Evolutionary conservation across 2,113 vertebrate species (phyloP).

Genomic region (Daphoenositta chrysoptera): DNA sequence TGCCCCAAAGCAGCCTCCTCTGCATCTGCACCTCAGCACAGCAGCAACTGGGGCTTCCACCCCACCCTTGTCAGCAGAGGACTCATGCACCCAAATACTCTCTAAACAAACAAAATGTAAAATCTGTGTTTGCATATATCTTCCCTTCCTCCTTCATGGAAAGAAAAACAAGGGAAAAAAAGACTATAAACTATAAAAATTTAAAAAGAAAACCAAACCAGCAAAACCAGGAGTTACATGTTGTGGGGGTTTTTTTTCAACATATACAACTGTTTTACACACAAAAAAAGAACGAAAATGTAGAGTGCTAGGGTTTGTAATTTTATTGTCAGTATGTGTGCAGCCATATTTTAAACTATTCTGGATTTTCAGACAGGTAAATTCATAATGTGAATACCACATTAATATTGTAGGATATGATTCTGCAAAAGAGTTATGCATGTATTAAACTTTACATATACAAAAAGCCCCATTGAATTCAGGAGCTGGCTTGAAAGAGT

Average conservation of each 20-base stretch:
- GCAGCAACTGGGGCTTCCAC: background rate
- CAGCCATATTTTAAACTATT: background rate
- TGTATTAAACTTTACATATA: slow-evolving; percentile 46
- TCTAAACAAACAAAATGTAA: background rate
- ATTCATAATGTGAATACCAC: slow-evolving; percentile 17
- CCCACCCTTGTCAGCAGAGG: background rate
- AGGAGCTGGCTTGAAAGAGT: slow-evolving; percentile 50
- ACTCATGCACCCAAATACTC: background rate
- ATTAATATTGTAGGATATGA: slow-evolving; percentile 41
- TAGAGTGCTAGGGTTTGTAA: background rate
- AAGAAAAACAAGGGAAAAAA: background rate
- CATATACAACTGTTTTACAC: background rate
- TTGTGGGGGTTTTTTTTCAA: background rate
- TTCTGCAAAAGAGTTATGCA: slow-evolving; percentile 14
- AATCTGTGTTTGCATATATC: background rate
- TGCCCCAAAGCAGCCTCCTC: background rate
- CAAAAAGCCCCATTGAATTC: slow-evolving; percentile 60
- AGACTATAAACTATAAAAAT: background rate
- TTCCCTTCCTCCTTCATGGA: background rate
- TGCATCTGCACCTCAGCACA: background rate
- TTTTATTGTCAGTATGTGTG: background rate
- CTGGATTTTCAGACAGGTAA: slow-evolving; percentile 33
- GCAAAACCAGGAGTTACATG: background rate
- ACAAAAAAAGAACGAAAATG: background rate
- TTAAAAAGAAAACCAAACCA: fast-evolving